Evolutionary conservation across 2,888 invertebrate genomes (phyloP).

Genomic region (Plebejus anna): DNA sequence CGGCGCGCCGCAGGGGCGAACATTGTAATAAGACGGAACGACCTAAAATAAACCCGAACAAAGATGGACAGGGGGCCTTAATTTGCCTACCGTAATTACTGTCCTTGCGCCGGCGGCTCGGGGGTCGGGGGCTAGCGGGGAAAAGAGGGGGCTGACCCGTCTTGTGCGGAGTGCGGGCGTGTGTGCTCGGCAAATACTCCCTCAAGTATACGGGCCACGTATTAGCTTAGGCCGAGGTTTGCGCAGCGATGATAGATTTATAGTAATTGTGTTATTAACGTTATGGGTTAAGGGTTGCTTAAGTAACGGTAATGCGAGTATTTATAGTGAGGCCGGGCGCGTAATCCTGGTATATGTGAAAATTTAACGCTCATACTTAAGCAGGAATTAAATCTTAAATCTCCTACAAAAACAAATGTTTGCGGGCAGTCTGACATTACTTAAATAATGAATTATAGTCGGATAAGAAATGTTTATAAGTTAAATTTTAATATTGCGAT

Average conservation of each 20-base stretch:
- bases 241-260: conserved; percentile 79
- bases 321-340: conserved; percentile 73
- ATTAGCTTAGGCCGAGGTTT: conserved; percentile 80
- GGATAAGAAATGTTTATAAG: no score
- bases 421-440: not conserved
- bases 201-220: conserved; percentile 79
- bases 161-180: conserved; percentile 75
- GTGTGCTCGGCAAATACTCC: conserved; percentile 77
- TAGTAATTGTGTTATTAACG: conserved; percentile 81
- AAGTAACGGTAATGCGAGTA: conserved; percentile 77
- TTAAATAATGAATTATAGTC: no score
- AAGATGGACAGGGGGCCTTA: conserved; percentile 76
- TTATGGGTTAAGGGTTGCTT: conserved; percentile 80
- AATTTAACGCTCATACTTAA: conserved; percentile 35
- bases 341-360: conserved; percentile 42
- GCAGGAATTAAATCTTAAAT: conserved; percentile 1
- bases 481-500: not conserved
- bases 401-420: not conserved
- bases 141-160: conserved; percentile 62
- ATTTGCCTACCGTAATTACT: conserved; percentile 82
- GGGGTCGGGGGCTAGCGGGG: conserved; percentile 46
- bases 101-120: conserved; percentile 71
- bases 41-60: conserved; percentile 77
- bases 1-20: conserved; percentile 77
- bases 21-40: conserved; percentile 79